Evolutionary conservation across 2,888 invertebrate genomes (phyloP), one percentile per base, ranked within the genome.

Genomic region (Andrena fulva): DNA sequence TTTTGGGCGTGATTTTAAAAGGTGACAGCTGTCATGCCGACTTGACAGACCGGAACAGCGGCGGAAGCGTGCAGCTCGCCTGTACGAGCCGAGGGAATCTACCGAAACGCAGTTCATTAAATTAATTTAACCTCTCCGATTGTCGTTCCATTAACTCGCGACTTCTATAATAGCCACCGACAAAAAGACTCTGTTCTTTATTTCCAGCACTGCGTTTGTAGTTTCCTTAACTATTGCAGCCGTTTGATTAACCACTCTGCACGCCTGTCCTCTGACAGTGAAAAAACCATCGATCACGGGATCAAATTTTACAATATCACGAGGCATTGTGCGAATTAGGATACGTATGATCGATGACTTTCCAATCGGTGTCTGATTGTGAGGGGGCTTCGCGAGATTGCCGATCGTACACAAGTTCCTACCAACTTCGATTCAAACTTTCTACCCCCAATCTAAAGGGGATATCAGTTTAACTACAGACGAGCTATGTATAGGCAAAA

Each of bases 11-110:
- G 92, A 91, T 92, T 93, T 91, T 91, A 91, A 91, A 91, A 91
- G 90, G 85, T 92, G 93, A 93, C 93, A 93, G 92, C 93, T 93
- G 93, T 92, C 93, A 85, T 75, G 83, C n/a, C 76, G 72, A 86
- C 62, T 91, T 92, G 92, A 91, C 92, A 90, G 91, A 92, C 91
- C 92, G 93, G 88, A 91, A 93, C 92, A 69, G 12, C 27, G 31
- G 33, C 27, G 59, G 20, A 59, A 42, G 27, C 59, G 54, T 20
- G 29, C 12, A 48, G 10, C 24, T 67, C 2, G 29, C 20, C 29
- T 4, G 10, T 5, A 8, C 33, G 27, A 50, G n/a, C 62, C 72
- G 72, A 48, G 48, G 60, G 31, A 70, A 42, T 29, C 59, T 52
- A 52, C 12, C 31, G 50, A 68, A 68, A 48, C 35, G 62, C 50